Base-by-base conservation (phyloP, 2,797 vertebrate genomes). In the Danio kyathit region DNA sequence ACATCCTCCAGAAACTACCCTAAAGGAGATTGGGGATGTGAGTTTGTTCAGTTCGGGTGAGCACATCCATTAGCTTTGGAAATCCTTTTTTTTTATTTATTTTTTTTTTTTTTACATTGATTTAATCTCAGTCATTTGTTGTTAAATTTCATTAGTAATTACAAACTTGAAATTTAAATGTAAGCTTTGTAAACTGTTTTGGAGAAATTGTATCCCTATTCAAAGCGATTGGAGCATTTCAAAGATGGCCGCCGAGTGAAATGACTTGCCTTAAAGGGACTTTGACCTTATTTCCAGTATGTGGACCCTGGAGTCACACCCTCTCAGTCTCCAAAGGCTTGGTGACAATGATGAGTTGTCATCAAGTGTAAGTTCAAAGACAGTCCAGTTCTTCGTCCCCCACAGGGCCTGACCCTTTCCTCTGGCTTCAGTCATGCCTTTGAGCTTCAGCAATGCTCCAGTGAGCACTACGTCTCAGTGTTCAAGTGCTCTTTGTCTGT, bases 391-490 rank as follows among this genome's bases (percentile, higher is more conserved):
- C 3, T 43, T 7, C 16, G 11, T 48, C 43, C 59, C 77, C 63
- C 72, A 46, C n/a, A 6, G 52, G 66, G 73, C 63, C 41, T 61
- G 74, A 81, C 59, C 76, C 74, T 40, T 48, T 38, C 40, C 85
- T 79, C 49, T 64, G 59, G 67, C 54, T 52, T 52, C 52, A 46
- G 29, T 71, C 69, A n/a, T 76, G 70, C 54, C 66, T 76, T 74
- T 76, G 81, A 80, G 78, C 60, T 80, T 48, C 65, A 51, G 72
- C 49, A 64, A 75, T 86, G 79, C 74, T 60, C 79, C 74, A 21
- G 78, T 82, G 71, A 83, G 70, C 84, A 74, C 80, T 86, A 85
- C 82, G 14, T 65, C 40, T 66, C 79, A 48, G 43, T 56, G 51
- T 49, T 79, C 82, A 19, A n/a, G 57, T 74, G 13, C 57, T 70